Base-by-base conservation (phyloP, 1,140 invertebrate genomes). In the Streblospio benedicti region DNA sequence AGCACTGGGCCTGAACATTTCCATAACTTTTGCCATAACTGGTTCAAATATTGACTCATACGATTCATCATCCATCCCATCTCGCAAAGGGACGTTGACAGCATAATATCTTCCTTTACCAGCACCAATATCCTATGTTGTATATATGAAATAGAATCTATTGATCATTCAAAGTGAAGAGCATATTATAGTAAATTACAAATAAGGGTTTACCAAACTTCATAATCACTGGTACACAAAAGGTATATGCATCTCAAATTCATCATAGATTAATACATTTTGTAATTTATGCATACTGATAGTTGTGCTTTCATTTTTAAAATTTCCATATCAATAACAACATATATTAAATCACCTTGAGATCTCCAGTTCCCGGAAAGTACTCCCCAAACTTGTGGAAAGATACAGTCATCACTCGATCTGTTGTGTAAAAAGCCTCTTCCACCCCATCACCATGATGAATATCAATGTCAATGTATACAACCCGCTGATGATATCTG, bases 361-460 rank as follows among this genome's bases (percentile, higher is more conserved):
- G 67, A 67, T 76, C 75, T 20, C 82, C 93, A 9, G 94, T 98
- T 0, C 94, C 93, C 0, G 96, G 96, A 74, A 97, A 97, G 69
- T 90, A 95, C 71, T 95, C 94, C 4, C 95, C 96, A 78, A 97
- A 99, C 79, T 97, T 97, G 72, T 99, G 96, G 76, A 99, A 99
- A 20, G 93, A 97, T 1, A 97, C 94, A 0, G 96, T 99, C 96
- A 99, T 99, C 0, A 99, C 96, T 50, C 96, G 80, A 77, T 99
- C 96, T 0, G 95, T 98, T 0, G 97, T 80, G 73, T 99, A 98
- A 80, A 99, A 99, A 0, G 96, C 96, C 80, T 99, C 96, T 59
- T 99, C 94, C 0, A 99, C 96, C 0, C 96, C 96, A 80, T 99
- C 96, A 0, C 96, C 96, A 77, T 99, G 96, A 77, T 99, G 96